A percentile compares a stretch with the other conserved stretches of the same genome.
Evolutionary conservation across 64 coral and sea anemone species (phyloP).

Genomic region (Porites lutea): DNA sequence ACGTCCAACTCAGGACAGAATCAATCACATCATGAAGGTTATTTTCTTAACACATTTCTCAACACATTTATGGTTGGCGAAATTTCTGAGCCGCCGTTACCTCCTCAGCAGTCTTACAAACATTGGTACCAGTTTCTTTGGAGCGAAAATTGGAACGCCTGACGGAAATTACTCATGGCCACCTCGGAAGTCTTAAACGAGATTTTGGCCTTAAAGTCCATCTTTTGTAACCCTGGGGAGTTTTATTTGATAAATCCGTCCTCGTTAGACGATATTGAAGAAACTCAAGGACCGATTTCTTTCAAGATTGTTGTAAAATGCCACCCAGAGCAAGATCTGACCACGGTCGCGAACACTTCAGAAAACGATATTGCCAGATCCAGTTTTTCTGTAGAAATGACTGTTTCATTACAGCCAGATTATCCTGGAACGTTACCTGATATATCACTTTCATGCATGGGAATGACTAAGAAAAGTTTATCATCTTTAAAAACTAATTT

Average conservation of each 20-base stretch:
- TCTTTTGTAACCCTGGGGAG: slow-evolving; percentile 67
- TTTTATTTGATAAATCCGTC: slow-evolving; percentile 18
- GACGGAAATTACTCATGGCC: slow-evolving; percentile 9
- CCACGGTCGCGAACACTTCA: not conserved
- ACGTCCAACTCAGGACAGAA: not conserved
- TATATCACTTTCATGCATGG: slow-evolving; percentile 81
- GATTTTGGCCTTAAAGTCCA: slow-evolving; percentile 53
- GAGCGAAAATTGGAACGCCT: not conserved
- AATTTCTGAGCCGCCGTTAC: not conserved
- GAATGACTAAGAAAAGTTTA: slow-evolving; percentile 65
- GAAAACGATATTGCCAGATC: not conserved
- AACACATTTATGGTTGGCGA: not conserved
- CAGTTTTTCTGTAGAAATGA: slow-evolving; percentile 40
- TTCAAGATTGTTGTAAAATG: slow-evolving; percentile 25
- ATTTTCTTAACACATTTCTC: not conserved
- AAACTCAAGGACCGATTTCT: not conserved
- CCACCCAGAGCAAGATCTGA: not conserved
- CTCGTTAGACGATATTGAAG: slow-evolving; percentile 9
- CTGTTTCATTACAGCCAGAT: slow-evolving; percentile 27
- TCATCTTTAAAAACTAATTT: slow-evolving; percentile 36
- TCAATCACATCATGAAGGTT: not conserved
- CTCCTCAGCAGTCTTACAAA: not conserved
- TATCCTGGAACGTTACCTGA: slow-evolving; percentile 77
- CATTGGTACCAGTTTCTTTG: slow-evolving; percentile 22
- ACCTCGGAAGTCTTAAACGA: slow-evolving; percentile 10